A percentile compares a stretch with the other conserved stretches of the same genome.
These are phyloP conservation scores for Aleiodes sp. DNA, from an alignment of 1,140 invertebrate species.

Conservation along the genomic window DNA sequence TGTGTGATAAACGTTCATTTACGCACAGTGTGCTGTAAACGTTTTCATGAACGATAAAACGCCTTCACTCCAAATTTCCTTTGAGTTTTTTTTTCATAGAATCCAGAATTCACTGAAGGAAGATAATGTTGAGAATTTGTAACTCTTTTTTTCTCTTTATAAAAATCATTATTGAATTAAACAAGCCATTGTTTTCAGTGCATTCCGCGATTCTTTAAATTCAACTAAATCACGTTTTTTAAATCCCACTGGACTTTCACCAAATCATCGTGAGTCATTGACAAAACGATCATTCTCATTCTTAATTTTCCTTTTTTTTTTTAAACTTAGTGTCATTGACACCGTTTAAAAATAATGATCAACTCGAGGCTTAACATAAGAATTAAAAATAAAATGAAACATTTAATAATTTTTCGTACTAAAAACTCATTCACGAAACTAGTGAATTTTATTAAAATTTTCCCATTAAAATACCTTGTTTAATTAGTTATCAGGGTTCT, in stretches of 20 bases:
- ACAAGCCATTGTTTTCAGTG: not conserved
- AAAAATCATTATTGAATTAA: conserved; percentile 23
- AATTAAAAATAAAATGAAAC: not conserved
- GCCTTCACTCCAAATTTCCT: too few species aligned
- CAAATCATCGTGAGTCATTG: conserved; percentile 15
- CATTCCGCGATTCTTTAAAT: not conserved
- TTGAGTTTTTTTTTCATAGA: too few species aligned
- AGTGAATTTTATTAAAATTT: not conserved
- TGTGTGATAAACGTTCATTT: too few species aligned
- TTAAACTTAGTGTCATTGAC: not conserved
- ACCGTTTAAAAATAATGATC: not conserved
- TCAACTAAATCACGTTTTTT: not conserved
- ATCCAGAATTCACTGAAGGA: too few species aligned
- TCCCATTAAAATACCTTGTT: not conserved
- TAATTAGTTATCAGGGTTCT: not conserved
- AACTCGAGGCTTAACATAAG: not conserved
- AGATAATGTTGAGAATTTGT: too few species aligned
- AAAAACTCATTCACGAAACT: not conserved
- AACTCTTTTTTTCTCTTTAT: too few species aligned
- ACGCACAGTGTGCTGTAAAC: too few species aligned
- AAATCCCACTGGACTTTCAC: conserved; percentile 12
- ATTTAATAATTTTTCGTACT: not conserved
- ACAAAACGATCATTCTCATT: not conserved
- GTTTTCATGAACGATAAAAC: too few species aligned
- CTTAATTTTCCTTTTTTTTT: not conserved